A percentile compares a stretch with the other conserved stretches of the same genome.
Conservation (phyloP, 2,888 invertebrate genomes). For the Dasypogon diadema region DNA sequence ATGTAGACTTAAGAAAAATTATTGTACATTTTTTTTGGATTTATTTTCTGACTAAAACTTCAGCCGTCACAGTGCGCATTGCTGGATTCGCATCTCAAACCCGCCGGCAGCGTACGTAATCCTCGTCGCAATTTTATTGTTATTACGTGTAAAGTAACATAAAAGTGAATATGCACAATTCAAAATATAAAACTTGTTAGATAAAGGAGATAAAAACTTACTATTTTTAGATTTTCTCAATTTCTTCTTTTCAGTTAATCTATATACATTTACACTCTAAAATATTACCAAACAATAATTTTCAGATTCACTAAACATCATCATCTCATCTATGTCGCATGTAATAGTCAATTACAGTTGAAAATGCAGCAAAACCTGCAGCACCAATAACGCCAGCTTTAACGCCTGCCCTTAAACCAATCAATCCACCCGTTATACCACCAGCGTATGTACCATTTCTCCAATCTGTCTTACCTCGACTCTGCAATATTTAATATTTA, state of each 20-base stretch:
- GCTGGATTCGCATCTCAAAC: too few relatives aligned
- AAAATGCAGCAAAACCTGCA: slow-evolving; percentile 97
- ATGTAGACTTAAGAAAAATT: too few relatives aligned
- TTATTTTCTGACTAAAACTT: too few relatives aligned
- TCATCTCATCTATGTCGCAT: slow-evolving; percentile 73
- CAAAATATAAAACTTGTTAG: too few relatives aligned
- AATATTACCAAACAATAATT: background rate
- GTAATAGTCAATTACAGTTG: slow-evolving; percentile 96
- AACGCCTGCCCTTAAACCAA: slow-evolving; percentile 90
- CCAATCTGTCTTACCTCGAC: slow-evolving; percentile 95
- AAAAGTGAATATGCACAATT: too few relatives aligned
- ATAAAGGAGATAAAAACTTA: too few relatives aligned
- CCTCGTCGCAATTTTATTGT: too few relatives aligned
- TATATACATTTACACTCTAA: background rate
- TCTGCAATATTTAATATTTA: slow-evolving; percentile 64
- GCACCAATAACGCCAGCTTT: slow-evolving; percentile 95
- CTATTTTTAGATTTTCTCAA: too few relatives aligned
- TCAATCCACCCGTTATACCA: slow-evolving; percentile 92
- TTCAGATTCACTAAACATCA: background rate
- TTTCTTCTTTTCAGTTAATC: background rate
- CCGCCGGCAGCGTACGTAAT: too few relatives aligned
- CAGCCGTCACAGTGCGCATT: too few relatives aligned
- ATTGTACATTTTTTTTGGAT: too few relatives aligned
- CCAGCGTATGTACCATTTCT: slow-evolving; percentile 97
- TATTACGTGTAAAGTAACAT: too few relatives aligned